Evolutionary conservation across 2,113 vertebrate species (phyloP).

Genomic region (Pipra filicauda): DNA sequence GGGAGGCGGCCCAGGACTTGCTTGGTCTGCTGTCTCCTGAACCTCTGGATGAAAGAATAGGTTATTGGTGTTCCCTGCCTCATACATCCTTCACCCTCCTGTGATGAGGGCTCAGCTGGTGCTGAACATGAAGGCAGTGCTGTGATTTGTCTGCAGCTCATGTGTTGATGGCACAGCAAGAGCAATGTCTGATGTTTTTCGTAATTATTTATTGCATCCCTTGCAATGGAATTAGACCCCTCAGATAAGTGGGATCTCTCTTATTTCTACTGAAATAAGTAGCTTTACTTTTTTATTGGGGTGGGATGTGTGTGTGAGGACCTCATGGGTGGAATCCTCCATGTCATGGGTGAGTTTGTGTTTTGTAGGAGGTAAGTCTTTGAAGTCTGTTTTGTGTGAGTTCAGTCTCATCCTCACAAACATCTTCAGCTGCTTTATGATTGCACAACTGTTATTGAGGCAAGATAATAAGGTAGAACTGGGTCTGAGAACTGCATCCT

Average conservation of each 20-base stretch:
- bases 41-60: not conserved
- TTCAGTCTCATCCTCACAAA: not conserved
- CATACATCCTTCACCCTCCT: not conserved
- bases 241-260: not conserved
- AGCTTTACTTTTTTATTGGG: not conserved
- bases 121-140: not conserved
- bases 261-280: not conserved
- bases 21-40: not conserved
- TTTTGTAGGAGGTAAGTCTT: not conserved
- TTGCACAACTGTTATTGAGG: not conserved
- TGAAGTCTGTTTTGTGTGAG: not conserved
- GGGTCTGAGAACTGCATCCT: not conserved
- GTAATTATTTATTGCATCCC: not conserved
- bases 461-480: not conserved
- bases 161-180: not conserved
- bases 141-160: not conserved
- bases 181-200: not conserved
- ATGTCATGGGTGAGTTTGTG: not conserved
- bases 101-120: not conserved
- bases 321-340: fast-evolving
- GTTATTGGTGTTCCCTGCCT: not conserved
- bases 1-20: not conserved
- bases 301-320: not conserved
- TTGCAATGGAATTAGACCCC: not conserved
- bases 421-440: not conserved